Percentiles rank a stretch among this genome's conserved stretches.
Conservation (phyloP, 2,797 vertebrate species). For the Lophius americanus region DNA sequence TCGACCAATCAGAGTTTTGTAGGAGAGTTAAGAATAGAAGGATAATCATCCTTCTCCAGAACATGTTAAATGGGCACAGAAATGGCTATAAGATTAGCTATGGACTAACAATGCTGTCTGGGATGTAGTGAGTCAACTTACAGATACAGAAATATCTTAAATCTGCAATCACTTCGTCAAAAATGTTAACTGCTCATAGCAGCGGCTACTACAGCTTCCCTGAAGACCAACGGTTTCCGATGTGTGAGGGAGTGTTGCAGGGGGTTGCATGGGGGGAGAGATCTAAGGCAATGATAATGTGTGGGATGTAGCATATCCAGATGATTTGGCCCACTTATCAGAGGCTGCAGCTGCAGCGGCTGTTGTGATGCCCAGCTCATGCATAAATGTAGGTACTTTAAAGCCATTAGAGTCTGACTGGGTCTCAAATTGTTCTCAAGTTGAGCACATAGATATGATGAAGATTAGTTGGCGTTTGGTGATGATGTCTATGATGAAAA, state of each 20-base stretch:
- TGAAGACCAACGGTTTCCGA: not conserved
- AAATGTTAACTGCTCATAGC: not conserved
- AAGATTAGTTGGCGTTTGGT: too few relatives aligned
- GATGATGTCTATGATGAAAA: too few relatives aligned
- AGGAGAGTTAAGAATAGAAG: not conserved
- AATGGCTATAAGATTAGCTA: not conserved
- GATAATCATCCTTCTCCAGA: not conserved
- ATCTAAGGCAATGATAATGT: slow-evolving; percentile 1
- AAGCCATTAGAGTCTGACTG: not conserved
- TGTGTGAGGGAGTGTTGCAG: not conserved
- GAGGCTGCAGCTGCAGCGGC: slow-evolving; percentile 15
- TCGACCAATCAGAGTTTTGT: not conserved
- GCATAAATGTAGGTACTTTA: slow-evolving; percentile 6
- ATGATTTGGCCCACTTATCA: not conserved
- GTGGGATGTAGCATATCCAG: not conserved
- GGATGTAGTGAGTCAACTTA: not conserved
- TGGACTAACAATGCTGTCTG: not conserved
- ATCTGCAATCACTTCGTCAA: not conserved
- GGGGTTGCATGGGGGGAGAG: not conserved
- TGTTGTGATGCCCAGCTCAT: not conserved
- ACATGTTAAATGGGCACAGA: not conserved
- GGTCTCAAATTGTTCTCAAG: not conserved
- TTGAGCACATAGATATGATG: not conserved
- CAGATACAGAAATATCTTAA: not conserved
- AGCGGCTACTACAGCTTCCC: not conserved